These are phyloP conservation scores for Tolypeutes matacus DNA, from an alignment of 2,797 vertebrate species.

Conservation along the genomic window DNA sequence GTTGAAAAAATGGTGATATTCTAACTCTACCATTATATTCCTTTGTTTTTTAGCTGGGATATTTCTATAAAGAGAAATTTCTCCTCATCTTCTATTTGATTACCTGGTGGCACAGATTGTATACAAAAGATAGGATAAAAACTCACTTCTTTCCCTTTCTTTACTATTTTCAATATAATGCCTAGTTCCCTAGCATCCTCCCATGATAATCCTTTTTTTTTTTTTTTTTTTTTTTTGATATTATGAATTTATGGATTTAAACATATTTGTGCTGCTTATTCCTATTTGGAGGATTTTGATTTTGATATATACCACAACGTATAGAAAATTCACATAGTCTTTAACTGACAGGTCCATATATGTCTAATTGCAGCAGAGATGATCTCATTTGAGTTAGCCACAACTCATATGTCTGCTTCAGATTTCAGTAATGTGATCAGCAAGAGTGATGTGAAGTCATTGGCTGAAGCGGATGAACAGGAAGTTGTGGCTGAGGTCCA, in stretches of 20 bases:
- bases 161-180: constrained; percentile 20
- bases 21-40: not conserved
- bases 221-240: not conserved
- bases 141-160: constrained; percentile 22
- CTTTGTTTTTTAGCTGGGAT: constrained; percentile 53
- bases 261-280: constrained; percentile 9
- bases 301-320: not conserved
- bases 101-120: constrained; percentile 4
- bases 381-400: constrained; percentile 49
- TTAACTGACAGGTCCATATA: not conserved
- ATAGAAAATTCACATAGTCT: not conserved
- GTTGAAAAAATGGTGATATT: constrained; percentile 30
- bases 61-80: constrained; percentile 37
- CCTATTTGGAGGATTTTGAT: not conserved
- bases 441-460: constrained; percentile 96
- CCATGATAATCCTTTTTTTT: not conserved
- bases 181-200: not conserved
- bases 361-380: constrained; percentile 21
- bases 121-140: constrained; percentile 32
- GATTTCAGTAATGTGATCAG: constrained; percentile 99
- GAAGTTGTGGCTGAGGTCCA: constrained; percentile 98
- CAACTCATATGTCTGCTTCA: constrained; percentile 83
- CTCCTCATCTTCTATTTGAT: constrained; percentile 26
- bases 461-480: constrained; percentile 98
- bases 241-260: constrained; percentile 54